Evolutionary conservation across 2,888 invertebrate genomes (phyloP), one percentile per base, ranked within the genome.

Genomic region (Apamea sordens): DNA sequence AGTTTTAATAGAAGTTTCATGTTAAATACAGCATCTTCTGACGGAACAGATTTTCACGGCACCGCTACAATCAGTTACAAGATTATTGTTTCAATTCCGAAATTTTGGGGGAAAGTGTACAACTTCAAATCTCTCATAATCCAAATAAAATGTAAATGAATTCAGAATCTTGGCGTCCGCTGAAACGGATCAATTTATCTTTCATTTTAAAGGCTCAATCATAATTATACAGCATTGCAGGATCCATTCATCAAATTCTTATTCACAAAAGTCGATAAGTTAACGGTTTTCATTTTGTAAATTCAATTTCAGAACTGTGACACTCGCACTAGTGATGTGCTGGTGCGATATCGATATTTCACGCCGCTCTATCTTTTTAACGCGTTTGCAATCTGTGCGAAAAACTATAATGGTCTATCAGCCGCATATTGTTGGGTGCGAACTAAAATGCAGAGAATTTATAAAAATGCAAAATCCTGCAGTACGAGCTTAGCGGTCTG

Each of bases 211-310:
- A 87, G 67, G 74, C 83, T 86, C 80, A 81, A 83, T 88, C 82
- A 89, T 89, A 92, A 93, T 93, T 92, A 91, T 87, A 89, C 90
- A 89, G 89, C 90, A 90, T 91, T 93, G 93, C 93, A 92, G 91
- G 86, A 91, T 82, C 90, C 93, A 94, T 95, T 94, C 93, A 95
- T 95, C 95, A 95, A 94, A 92, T 94, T 93, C 94, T 95, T 95
- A 94, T 93, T 94, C 93, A 91, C 91, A 91, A 93, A 93, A 94
- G 93, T 93, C 94, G 94, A 95, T 95, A 95, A 95, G 93, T 95
- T 94, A 93, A 94, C 94, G 93, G 93, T 93, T 92, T 94, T 93
- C 94, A 94, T 92, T 95, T 95, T 93, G 94, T 93, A 92, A 94
- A 94, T 95, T 95, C 93, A 94, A 95, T 95, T 95, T 94, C 92